Conservation (phyloP, 2,113 vertebrate species). For the Hippopotamus amphibius region DNA sequence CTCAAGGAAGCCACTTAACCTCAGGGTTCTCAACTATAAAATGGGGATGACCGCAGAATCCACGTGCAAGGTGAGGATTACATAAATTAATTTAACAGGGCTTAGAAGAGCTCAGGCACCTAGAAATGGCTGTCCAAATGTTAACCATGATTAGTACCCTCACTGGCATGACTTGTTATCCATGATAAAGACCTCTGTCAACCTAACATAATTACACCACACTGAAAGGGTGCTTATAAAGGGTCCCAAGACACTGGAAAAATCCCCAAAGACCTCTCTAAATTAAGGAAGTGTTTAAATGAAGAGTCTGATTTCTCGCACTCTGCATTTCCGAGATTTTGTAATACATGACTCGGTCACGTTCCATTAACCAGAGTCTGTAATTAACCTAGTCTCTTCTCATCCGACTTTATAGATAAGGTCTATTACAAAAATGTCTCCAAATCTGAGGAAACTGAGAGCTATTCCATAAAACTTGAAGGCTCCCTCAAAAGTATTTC, state of each 20-base stretch:
- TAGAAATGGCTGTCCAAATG: not conserved
- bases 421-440: not conserved
- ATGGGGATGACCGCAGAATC: not conserved
- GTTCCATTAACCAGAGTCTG: not conserved
- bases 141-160: not conserved
- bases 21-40: not conserved
- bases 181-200: not conserved
- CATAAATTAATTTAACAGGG: not conserved
- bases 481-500: not conserved
- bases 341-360: not conserved
- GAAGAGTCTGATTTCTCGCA: not conserved
- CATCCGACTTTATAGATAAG: not conserved
- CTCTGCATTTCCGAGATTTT: not conserved
- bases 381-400: not conserved
- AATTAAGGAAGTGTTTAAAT: not conserved
- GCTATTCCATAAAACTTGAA: not conserved
- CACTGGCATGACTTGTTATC: not conserved
- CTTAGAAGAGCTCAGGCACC: not conserved
- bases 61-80: not conserved
- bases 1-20: not conserved
- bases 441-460: not conserved
- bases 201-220: not conserved
- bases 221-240: not conserved
- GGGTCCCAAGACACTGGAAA: not conserved
- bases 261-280: not conserved